Evolutionary conservation across 2,113 vertebrate species (phyloP).

Genomic region (Eulemur macaco): DNA sequence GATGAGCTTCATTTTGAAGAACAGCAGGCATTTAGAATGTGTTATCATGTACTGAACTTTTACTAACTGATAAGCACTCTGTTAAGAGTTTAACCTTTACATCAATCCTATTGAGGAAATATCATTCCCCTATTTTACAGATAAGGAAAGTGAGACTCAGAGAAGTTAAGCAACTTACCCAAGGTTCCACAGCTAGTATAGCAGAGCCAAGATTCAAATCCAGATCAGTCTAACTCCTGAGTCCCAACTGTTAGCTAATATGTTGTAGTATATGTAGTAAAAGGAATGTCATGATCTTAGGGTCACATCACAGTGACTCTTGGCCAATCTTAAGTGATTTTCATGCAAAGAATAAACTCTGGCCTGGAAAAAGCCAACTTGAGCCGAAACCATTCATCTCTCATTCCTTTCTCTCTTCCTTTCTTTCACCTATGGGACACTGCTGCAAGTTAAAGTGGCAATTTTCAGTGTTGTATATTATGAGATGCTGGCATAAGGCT

Average conservation of each 20-base stretch:
- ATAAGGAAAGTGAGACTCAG: neutral
- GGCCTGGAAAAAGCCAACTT: neutral
- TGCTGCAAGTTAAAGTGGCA: neutral
- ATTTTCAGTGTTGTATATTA: neutral
- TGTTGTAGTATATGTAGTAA: rapidly evolving
- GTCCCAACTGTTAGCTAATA: too few species aligned
- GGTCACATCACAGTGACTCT: neutral
- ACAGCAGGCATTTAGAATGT: neutral
- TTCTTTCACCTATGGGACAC: neutral
- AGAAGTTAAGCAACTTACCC: neutral
- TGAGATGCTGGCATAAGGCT: neutral
- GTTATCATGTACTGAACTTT: neutral
- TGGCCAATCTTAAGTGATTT: slow-evolving; percentile 18
- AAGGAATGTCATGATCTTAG: neutral
- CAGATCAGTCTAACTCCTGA: neutral
- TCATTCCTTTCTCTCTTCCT: neutral
- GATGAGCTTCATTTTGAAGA: neutral
- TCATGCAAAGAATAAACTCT: neutral
- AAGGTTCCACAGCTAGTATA: neutral
- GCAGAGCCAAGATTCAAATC: neutral
- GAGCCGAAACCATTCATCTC: neutral
- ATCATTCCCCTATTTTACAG: neutral
- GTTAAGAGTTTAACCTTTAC: neutral
- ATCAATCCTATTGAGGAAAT: neutral
- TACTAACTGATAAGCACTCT: neutral